Evolutionary conservation across 2,797 vertebrate species (phyloP), one percentile per base, ranked within the genome.

Genomic region (Antennarius maculatus): DNA sequence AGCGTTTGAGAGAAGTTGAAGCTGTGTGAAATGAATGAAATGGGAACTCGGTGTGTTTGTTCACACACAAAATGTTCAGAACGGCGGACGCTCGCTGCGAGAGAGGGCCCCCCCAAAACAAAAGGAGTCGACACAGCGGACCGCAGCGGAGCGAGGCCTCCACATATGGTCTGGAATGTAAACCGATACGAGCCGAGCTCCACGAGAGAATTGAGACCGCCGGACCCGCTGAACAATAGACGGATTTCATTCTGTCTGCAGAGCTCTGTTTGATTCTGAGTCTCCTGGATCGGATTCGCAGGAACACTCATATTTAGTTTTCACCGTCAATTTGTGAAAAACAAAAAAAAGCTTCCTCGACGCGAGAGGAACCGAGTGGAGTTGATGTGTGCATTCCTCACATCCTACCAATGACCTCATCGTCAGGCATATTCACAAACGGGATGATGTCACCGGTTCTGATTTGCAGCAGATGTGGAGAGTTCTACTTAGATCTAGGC

Each of bases 111-210:
- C 61, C 59, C 23, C 23, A 2, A 78, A 82, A 84, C 71, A 74
- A 82, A 82, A 85, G 66, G 69, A 53, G 58, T 78, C 66, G 62
- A 77, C 71, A 60, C 76, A 48, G 71, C 60, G 67, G 62, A 64
- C 69, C 81, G 62, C 56, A 78, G 65, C 60, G 45, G 63, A 74
- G 61, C 50, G 74, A 86, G 65, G 79, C 73, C 80, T 89, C 86
- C 86, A 83, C 86, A 86, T 88, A 91, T 87, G 88, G 77, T 85
- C 84, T 86, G 80, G 83, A 87, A 87, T 84, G 83, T 77, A 85
- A 85, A 77, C 64, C 60, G 70, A 82, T 65, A 71, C 68, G 54
- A 80, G 78, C 74, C 82, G 67, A 82, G 72, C 75, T 73, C 53
- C 69, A 58, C 74, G 82, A 59, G 80, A 79, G 76, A 83, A 78